These are phyloP conservation scores for Capromys pilorides DNA, from an alignment of 2,797 vertebrate genomes.

Conservation along the genomic window DNA sequence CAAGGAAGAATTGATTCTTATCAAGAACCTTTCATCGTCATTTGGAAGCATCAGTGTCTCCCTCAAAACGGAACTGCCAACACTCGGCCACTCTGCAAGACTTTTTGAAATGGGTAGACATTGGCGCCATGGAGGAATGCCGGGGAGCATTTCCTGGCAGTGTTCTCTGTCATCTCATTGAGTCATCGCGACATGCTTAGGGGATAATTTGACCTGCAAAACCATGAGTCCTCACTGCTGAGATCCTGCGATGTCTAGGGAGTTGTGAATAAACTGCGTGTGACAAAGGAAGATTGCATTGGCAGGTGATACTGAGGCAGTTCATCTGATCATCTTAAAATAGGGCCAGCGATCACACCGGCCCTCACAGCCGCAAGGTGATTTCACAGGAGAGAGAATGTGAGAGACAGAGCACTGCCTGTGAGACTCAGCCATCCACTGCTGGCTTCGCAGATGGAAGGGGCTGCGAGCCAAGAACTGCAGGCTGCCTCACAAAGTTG, in stretches of 20 bases:
- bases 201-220: not conserved
- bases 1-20: slow-evolving; percentile 3
- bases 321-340: slow-evolving; percentile 4
- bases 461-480: not conserved
- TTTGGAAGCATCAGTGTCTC: not conserved
- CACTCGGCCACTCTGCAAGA: not conserved
- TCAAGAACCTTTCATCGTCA: slow-evolving; percentile 5
- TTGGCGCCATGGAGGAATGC: not conserved
- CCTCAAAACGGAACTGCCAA: not conserved
- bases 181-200: not conserved
- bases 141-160: not conserved
- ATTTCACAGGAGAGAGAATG: not conserved
- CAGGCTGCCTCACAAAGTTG: not conserved
- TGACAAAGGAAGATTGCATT: not conserved
- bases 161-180: slow-evolving; percentile 1
- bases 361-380: not conserved
- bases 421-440: not conserved
- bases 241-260: not conserved
- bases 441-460: not conserved
- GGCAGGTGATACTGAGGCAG: slow-evolving; percentile 1
- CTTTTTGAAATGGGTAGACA: not conserved
- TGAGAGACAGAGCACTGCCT: not conserved
- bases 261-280: not conserved
- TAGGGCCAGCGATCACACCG: not conserved
- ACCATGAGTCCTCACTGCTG: not conserved